Evolutionary conservation across 2,797 vertebrate genomes (phyloP).

Genomic region (Coluber constrictor): DNA sequence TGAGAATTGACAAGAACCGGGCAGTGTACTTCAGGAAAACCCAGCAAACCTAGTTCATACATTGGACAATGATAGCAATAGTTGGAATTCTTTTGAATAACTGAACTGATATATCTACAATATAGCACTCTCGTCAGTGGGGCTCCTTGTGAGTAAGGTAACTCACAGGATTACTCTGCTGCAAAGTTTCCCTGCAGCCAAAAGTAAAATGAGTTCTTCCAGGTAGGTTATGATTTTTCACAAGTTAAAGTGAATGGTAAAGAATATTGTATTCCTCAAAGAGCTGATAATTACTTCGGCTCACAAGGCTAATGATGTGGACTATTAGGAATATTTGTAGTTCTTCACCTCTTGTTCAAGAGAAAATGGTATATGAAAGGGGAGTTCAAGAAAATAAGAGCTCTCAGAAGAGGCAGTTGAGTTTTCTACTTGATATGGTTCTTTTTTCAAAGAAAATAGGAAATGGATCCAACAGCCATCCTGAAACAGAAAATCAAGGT

Average conservation of each 20-base stretch:
- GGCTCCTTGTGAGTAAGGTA: not conserved
- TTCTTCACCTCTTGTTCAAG: not conserved
- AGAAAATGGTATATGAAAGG: not conserved
- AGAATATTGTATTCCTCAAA: not conserved
- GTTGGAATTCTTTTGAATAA: slow-evolving; percentile 17
- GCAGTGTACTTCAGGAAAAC: not conserved
- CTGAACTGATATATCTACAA: not conserved
- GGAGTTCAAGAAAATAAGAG: not conserved
- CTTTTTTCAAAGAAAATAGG: too few species aligned
- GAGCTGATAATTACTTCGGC: not conserved
- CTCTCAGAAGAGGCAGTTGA: not conserved
- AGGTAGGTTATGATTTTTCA: not conserved
- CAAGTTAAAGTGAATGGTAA: not conserved
- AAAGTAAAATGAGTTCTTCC: not conserved
- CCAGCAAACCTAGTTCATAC: not conserved
- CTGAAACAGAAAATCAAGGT: too few species aligned
- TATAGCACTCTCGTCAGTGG: not conserved
- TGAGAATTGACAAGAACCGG: slow-evolving; percentile 21
- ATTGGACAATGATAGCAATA: not conserved
- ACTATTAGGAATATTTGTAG: not conserved
- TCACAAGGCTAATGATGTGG: not conserved
- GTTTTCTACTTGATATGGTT: too few species aligned
- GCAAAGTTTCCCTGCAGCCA: not conserved
- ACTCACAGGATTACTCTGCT: not conserved
- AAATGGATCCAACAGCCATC: too few species aligned